Conservation (phyloP, 2,113 vertebrate genomes). For the Rhinoderma darwinii region DNA sequence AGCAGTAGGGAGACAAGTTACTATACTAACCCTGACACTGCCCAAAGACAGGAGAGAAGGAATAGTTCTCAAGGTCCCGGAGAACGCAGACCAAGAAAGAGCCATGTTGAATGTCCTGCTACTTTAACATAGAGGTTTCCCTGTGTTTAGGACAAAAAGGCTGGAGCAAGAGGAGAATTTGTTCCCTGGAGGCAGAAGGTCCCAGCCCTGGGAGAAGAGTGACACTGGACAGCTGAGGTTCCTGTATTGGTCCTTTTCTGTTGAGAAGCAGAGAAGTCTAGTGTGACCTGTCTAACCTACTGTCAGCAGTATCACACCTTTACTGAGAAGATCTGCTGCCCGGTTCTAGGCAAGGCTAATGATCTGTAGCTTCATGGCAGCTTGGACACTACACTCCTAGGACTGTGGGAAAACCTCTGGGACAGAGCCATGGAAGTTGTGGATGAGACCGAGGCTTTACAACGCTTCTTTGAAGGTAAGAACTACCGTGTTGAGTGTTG, state of each 20-base stretch:
- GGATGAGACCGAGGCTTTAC: conserved; percentile 97
- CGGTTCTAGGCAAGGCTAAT: conserved; percentile 59
- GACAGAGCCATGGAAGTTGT: conserved; percentile 90
- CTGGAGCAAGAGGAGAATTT: neutral
- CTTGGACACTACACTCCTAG: conserved; percentile 78
- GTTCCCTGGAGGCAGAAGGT: neutral
- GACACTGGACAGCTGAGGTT: neutral
- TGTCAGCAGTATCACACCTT: conserved; percentile 64
- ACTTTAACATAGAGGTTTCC: conserved; percentile 9
- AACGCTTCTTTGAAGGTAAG: conserved; percentile 98
- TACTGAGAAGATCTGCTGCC: conserved; percentile 45
- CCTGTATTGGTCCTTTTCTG: neutral
- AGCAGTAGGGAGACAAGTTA: conserved; percentile 38
- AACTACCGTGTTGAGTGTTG: neutral
- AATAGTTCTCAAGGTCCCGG: conserved; percentile 44
- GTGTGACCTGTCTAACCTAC: conserved; percentile 34
- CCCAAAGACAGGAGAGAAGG: conserved; percentile 51
- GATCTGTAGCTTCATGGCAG: conserved; percentile 75
- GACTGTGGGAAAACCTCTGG: conserved; percentile 61
- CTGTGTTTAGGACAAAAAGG: neutral
- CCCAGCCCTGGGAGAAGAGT: conserved; percentile 9
- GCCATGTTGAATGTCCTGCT: conserved; percentile 13
- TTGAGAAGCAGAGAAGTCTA: neutral
- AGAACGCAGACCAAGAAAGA: conserved; percentile 16
- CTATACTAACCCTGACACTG: conserved; percentile 50